phyloP scores from a whole-genome alignment of 2,113 vertebrate species.

The Lontra canadensis region DNA sequence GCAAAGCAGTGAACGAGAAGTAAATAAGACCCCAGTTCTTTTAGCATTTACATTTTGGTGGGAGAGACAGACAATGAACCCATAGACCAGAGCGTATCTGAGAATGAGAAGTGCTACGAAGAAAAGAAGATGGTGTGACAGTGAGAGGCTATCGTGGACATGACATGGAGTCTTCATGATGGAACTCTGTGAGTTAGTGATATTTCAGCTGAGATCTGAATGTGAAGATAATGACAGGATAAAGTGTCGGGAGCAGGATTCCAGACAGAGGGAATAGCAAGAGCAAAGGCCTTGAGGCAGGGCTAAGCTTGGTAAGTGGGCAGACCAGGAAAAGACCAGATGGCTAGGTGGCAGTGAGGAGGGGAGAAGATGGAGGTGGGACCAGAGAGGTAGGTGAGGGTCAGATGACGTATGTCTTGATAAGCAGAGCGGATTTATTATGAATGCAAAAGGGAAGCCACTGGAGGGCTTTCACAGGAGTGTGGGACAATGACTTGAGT shows the following conservation, averaged over 20 bases:
- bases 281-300: not conserved
- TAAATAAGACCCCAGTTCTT: not conserved
- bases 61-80: not conserved
- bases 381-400: not conserved
- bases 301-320: not conserved
- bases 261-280: not conserved
- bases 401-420: not conserved
- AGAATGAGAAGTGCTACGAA: not conserved
- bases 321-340: not conserved
- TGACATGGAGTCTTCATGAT: not conserved
- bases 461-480: not conserved
- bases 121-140: not conserved
- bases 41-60: not conserved
- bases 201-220: not conserved
- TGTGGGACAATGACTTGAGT: not conserved
- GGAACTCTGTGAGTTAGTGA: not conserved
- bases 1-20: not conserved
- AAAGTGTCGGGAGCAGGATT: not conserved
- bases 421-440: not conserved
- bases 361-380: not conserved
- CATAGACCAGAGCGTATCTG: not conserved
- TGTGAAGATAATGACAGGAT: not conserved
- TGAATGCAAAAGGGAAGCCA: not conserved
- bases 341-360: not conserved
- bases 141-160: not conserved